These are phyloP conservation scores for Psix sp. DNA, from an alignment of 1,140 invertebrate genomes.

Conservation along the genomic window DNA sequence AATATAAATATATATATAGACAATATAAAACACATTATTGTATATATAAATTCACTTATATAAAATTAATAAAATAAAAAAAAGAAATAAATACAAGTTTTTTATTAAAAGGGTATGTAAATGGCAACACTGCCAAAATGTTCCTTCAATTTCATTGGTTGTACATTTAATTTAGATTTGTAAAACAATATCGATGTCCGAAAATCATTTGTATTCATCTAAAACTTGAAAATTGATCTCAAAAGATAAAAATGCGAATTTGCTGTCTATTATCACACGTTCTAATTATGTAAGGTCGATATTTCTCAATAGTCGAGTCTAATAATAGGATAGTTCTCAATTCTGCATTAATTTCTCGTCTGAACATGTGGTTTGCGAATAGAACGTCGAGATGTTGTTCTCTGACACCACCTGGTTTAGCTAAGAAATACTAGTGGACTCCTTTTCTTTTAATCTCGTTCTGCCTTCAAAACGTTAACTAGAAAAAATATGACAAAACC, in stretches of 20 bases:
- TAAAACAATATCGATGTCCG: too few relatives aligned
- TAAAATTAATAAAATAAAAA: too few relatives aligned
- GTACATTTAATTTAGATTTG: too few relatives aligned
- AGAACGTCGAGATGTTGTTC: slow-evolving; percentile 59
- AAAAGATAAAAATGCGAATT: slow-evolving; percentile 1
- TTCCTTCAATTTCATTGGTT: too few relatives aligned
- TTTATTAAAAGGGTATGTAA: too few relatives aligned
- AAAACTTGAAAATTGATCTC: neutral
- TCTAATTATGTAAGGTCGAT: slow-evolving; percentile 62
- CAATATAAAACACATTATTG: too few relatives aligned
- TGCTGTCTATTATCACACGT: slow-evolving; percentile 57
- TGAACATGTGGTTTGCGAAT: slow-evolving; percentile 67
- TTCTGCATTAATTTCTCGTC: slow-evolving; percentile 62
- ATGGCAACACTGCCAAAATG: too few relatives aligned
- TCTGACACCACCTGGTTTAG: slow-evolving; percentile 63
- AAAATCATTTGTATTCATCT: neutral
- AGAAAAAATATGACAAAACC: too few relatives aligned
- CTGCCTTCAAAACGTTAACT: too few relatives aligned
- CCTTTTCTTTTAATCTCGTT: slow-evolving; percentile 14
- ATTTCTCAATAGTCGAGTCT: slow-evolving; percentile 59
- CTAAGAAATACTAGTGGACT: slow-evolving; percentile 29
- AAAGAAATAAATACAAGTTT: too few relatives aligned
- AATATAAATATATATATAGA: too few relatives aligned
- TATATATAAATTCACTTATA: too few relatives aligned
- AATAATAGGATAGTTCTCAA: slow-evolving; percentile 59